A percentile compares a stretch with the other conserved stretches of the same genome.
Conservation (phyloP, 1,140 invertebrate genomes). For the Phymorhynchus buccinoides region DNA sequence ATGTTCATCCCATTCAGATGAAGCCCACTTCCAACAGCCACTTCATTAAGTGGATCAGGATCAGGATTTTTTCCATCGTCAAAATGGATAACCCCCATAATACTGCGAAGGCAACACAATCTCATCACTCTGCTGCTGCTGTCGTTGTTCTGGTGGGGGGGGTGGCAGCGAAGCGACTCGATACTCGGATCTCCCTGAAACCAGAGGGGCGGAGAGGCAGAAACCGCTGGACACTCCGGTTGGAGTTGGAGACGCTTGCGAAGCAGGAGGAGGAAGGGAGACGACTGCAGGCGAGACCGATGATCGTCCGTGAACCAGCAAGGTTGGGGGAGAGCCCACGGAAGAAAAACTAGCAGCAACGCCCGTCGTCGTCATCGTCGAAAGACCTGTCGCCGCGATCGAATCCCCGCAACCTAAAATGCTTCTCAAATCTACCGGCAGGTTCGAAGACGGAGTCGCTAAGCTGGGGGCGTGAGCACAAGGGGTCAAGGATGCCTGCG, state of each 20-base stretch:
- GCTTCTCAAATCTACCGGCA: background rate
- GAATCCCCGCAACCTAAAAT: background rate
- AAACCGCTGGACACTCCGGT: background rate
- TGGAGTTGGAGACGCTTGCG: background rate
- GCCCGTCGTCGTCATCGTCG: no score
- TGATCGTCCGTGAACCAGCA: constrained; percentile 1
- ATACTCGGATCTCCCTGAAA: constrained; percentile 1
- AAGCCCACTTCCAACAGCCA: no score
- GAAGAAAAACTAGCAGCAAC: background rate
- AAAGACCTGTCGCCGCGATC: background rate
- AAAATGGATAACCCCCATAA: constrained; percentile 4
- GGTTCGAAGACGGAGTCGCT: background rate
- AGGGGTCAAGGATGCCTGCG: no score
- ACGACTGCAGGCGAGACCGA: background rate
- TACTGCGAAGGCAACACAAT: constrained; percentile 18
- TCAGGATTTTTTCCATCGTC: no score
- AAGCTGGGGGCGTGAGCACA: background rate
- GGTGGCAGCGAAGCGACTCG: background rate
- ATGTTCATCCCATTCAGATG: no score
- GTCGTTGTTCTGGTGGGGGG: no score
- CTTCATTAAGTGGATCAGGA: no score
- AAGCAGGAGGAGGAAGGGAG: background rate
- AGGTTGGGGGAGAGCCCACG: background rate
- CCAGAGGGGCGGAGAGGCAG: background rate
- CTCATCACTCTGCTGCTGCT: background rate